phyloP scores from a whole-genome alignment of 2,113 vertebrate genomes.

The Hylia prasina region DNA sequence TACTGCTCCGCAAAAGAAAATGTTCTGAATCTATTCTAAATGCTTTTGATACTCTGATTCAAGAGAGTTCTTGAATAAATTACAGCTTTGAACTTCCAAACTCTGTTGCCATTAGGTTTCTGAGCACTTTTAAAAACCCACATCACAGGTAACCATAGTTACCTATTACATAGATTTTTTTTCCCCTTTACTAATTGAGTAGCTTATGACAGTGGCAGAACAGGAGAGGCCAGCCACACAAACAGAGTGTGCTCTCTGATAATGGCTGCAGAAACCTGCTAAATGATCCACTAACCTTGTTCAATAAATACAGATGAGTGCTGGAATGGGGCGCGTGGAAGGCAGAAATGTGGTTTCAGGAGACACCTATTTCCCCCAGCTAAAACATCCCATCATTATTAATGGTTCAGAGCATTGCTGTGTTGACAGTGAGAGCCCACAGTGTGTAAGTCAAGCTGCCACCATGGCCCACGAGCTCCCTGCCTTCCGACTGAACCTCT shows the following conservation, averaged over 20 bases:
- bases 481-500: not conserved
- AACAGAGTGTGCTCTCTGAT: not conserved
- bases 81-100: slow-evolving; percentile 48
- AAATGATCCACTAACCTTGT: slow-evolving; percentile 30
- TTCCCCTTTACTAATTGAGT: slow-evolving; percentile 15
- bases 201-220: slow-evolving; percentile 22
- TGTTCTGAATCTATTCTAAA: not conserved
- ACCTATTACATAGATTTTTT: not conserved
- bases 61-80: slow-evolving; percentile 45
- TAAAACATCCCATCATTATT: not conserved
- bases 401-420: not conserved
- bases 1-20: not conserved
- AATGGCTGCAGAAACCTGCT: slow-evolving; percentile 5
- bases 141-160: slow-evolving; percentile 59
- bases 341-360: not conserved
- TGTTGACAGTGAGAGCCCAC: not conserved
- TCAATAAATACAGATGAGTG: slow-evolving; percentile 16
- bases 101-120: slow-evolving; percentile 33
- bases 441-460: not conserved
- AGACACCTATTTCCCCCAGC: not conserved
- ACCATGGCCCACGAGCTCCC: not conserved
- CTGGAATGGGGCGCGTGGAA: not conserved
- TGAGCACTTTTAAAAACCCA: slow-evolving; percentile 11
- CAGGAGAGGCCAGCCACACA: not conserved
- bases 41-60: slow-evolving; percentile 10